Conservation (phyloP, 2,797 vertebrate genomes). For the Phalanger gymnotis region DNA sequence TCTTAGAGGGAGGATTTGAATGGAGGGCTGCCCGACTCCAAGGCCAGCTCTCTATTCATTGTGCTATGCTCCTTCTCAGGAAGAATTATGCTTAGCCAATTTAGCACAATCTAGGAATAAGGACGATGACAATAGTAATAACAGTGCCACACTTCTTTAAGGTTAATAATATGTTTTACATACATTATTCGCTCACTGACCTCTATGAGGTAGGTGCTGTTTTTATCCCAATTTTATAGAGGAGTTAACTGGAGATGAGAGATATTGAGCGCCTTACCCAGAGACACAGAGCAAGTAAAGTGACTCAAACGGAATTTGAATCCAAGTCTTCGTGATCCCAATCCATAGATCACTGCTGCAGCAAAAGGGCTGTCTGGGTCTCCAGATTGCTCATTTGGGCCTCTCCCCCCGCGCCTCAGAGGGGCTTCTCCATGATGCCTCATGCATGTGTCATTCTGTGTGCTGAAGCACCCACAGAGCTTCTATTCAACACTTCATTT, state of each 20-base stretch:
- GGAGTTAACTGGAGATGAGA: background rate
- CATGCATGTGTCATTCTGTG: background rate
- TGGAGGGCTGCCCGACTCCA: background rate
- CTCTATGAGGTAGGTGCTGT: background rate
- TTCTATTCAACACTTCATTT: background rate
- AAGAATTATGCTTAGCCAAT: background rate
- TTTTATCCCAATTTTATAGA: background rate
- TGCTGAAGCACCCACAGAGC: background rate
- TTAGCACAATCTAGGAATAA: background rate
- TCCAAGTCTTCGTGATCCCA: background rate
- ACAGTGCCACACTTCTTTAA: background rate
- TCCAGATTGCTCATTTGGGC: background rate
- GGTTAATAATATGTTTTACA: background rate
- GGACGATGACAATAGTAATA: background rate
- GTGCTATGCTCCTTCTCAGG: background rate
- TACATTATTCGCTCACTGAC: background rate
- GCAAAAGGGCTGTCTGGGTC: background rate
- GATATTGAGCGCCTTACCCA: background rate
- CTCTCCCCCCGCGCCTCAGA: background rate
- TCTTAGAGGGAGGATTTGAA: background rate
- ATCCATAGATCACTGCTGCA: background rate
- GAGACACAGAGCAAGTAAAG: background rate
- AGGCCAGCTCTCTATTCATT: background rate
- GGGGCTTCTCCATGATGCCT: background rate
- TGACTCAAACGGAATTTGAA: background rate